Evolutionary conservation across 1,140 invertebrate species (phyloP).

Genomic region (Drosophila mojavensis): DNA sequence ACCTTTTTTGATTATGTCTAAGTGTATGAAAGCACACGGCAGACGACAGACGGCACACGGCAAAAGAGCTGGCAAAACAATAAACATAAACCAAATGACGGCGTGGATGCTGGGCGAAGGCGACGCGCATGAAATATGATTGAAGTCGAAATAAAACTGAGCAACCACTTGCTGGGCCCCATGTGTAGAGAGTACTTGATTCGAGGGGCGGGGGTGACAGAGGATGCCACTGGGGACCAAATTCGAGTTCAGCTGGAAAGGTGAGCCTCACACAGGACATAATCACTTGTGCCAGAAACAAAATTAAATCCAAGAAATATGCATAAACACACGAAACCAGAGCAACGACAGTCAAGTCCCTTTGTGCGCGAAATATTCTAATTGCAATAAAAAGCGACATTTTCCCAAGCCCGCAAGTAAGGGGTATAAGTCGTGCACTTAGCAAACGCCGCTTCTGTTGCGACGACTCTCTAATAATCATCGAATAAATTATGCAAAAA

Average conservation of each 20-base stretch:
- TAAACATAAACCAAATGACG: conserved; percentile 79
- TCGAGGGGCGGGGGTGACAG: conserved; percentile 21
- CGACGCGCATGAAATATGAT: conserved; percentile 72
- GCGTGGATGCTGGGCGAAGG: conserved; percentile 18
- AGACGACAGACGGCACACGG: conserved; percentile 54
- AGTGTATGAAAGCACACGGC: conserved; percentile 59
- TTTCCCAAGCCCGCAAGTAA: conserved; percentile 13
- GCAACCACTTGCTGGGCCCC: conserved; percentile 66
- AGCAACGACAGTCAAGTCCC: conserved; percentile 18
- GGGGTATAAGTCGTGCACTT: conserved; percentile 41
- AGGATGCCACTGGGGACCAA: conserved; percentile 64
- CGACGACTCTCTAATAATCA: conserved; percentile 71
- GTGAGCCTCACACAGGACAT: conserved; percentile 71
- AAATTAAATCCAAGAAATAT: conserved; percentile 79
- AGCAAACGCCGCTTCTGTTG: conserved; percentile 46
- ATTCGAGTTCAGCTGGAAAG: conserved; percentile 50
- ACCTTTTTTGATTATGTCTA: conserved; percentile 81
- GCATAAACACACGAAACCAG: conserved; percentile 56
- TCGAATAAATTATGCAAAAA: conserved; percentile 82
- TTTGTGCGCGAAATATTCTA: conserved; percentile 65
- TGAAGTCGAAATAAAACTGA: conserved; percentile 76
- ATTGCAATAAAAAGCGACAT: conserved; percentile 79
- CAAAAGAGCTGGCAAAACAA: conserved; percentile 68
- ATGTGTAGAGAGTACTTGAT: conserved; percentile 61
- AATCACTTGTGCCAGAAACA: conserved; percentile 71